Base-by-base conservation (phyloP, 2,888 invertebrate species). In the Lasius platythorax region DNA sequence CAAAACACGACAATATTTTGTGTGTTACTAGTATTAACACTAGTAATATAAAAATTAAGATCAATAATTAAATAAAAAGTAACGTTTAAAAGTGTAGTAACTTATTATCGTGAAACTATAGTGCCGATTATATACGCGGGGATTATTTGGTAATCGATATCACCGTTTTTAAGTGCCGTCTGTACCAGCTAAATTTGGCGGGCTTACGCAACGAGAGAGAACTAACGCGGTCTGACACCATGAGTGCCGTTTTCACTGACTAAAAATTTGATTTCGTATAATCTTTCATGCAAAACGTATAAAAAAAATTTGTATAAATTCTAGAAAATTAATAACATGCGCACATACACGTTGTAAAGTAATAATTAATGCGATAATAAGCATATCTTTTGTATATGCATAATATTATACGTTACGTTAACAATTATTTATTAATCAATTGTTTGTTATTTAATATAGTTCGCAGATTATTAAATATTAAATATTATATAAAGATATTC, bases 141-240 rank as follows among this genome's bases (percentile, higher is more conserved):
- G 18, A 79, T 84, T 87, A 92, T 93, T 93, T 93, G 91, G 93
- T 93, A 93, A 94, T 92, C 92, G 93, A 93, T 94, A 93, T 93
- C 93, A 87, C 88, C 88, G 91, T 92, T 93, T 93, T 92, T 90
- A 92, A 92, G 93, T 93, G 92, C 92, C 92, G 91, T 91, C 92
- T 91, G 53, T 53, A 88, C 90, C 87, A 91, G 92, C 93, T 94
- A 94, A 93, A 93, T 94, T 93, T 93, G 93, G 93, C 90, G 85
- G 87, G 43, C 92, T 91, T 92, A 92, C 91, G 92, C 89, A 94
- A 94, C 92, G 89, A 88, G 92, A 73, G 61, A 93, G 93, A 91
- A 91, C 88, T 87, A 87, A 93, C 93, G 93, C 88, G 83, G 92
- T 88, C 78, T 88, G 84, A 89, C 87, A 91, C 89, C 91, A 88